Evolutionary conservation across 2,797 vertebrate genomes (phyloP), one percentile per base, ranked within the genome.

Genomic region (Cephalopachus bancanus): DNA sequence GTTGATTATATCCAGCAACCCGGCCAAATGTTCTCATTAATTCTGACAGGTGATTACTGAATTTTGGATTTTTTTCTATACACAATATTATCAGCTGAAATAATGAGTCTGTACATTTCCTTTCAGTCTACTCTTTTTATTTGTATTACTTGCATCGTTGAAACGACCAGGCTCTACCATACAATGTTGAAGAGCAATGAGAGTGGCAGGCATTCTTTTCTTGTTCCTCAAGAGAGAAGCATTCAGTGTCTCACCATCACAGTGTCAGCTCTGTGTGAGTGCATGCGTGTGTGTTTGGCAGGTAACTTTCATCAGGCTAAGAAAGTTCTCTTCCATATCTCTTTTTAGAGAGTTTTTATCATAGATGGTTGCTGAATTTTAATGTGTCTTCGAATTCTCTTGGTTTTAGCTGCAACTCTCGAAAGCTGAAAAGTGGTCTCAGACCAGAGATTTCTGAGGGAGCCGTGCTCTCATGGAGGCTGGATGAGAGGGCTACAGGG

Each of bases 271-370:
- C 0, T 67, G 17, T 55, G 62, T 76, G 65, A 49, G 24, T 55
- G n/a, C 3, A 12, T 26, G 19, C 28, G 9, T 10, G 10, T 55
- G 24, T 75, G 30, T 33, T 17, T 76, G 22, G 17, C 51, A 78
- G 49, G 28, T n/a, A 64, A 5, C 1, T 44, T 74, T 86, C 44
- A 78, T 51, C 51, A 55, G 16, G 44, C 17, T 80, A 72, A 86
- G 57, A 53, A 44, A 37, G 5, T 65, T 87, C 64, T 94, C 51
- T 49, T n/a, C 55, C 1, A 9, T 49, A 24, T 30, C 30, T 75
- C 78, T 78, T 89, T 78, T 20, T 44, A n/a, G 24, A 78, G 62
- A 59, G 49, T 81, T 83, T 69, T 85, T 51, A 15, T 78, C 51
- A 69, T 65, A 53, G 75, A 26, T 17, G 26, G n/a, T 78, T 37